These are phyloP conservation scores for Calidris pygmaea DNA, from an alignment of 2,113 vertebrate genomes.

Conservation along the genomic window DNA sequence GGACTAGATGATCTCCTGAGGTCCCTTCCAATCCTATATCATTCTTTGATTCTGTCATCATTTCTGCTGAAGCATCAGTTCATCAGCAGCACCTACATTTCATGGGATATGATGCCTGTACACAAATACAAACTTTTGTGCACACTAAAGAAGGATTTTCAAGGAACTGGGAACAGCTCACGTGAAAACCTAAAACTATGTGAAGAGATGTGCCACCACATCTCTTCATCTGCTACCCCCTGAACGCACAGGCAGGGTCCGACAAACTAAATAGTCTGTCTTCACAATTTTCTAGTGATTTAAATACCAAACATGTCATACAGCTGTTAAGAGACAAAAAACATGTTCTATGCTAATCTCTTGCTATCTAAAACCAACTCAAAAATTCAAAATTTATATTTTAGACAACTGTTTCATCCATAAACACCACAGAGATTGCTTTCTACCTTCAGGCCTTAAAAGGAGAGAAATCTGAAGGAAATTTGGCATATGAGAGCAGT, in stretches of 20 bases:
- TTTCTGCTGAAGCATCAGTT: neutral
- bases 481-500: neutral
- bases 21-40: too few species aligned
- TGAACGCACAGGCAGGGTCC: neutral
- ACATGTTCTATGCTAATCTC: neutral
- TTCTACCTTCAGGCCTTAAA: neutral
- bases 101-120: accelerated
- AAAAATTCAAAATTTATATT: neutral
- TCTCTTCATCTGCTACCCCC: neutral
- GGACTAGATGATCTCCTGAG: too few species aligned
- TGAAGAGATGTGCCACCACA: neutral
- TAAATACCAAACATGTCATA: neutral
- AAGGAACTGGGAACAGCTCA: neutral
- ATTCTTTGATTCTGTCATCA: too few species aligned
- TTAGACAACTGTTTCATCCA: neutral
- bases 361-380: neutral
- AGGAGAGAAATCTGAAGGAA: neutral
- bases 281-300: neutral
- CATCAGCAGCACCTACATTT: neutral
- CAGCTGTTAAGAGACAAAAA: neutral
- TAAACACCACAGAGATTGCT: neutral
- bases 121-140: neutral
- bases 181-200: neutral
- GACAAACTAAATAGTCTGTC: neutral
- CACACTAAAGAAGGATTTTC: neutral